Conservation (phyloP, 2,797 vertebrate species). For the Platalea minor region DNA sequence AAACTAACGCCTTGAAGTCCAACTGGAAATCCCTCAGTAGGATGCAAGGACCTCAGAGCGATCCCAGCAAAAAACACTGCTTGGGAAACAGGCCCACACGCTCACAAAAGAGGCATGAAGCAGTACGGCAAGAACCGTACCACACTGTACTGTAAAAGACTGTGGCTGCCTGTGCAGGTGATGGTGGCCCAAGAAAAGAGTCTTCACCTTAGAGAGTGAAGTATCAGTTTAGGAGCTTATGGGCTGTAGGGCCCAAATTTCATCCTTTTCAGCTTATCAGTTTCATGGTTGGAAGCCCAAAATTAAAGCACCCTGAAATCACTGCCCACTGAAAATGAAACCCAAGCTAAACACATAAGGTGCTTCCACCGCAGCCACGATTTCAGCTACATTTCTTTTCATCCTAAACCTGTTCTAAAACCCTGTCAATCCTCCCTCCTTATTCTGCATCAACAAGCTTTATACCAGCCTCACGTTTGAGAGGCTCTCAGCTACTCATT, state of each 20-base stretch:
- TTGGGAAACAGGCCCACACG: neutral
- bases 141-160: neutral
- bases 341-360: neutral
- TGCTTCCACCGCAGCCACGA: neutral
- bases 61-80: neutral
- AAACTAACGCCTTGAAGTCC: neutral
- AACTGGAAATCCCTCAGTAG: neutral
- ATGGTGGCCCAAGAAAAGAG: neutral
- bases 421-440: neutral
- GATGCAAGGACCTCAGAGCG: rapidly evolving
- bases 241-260: neutral
- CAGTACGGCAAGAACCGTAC: rapidly evolving
- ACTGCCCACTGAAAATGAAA: neutral
- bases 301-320: neutral
- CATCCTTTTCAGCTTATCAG: neutral
- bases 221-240: neutral
- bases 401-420: neutral
- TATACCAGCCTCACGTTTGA: neutral
- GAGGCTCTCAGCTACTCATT: neutral
- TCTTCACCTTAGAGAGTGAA: neutral
- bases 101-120: neutral
- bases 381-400: neutral
- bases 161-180: neutral
- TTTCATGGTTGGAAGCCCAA: neutral
- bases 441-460: neutral